Conservation (phyloP, 2,113 vertebrate genomes). For the Ifrita kowaldi region DNA sequence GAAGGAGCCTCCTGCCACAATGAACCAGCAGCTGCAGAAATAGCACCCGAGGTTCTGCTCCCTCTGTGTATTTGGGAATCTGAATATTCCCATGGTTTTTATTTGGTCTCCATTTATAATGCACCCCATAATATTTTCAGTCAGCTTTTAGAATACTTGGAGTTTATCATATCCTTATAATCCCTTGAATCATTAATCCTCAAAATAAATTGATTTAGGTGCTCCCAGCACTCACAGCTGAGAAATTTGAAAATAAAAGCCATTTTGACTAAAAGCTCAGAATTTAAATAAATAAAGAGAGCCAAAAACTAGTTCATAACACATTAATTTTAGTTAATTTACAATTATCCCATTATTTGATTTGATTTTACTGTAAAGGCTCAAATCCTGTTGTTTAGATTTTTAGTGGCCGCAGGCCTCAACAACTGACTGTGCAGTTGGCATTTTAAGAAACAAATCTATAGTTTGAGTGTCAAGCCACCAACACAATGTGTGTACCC, state of each 20-base stretch:
- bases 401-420: background rate
- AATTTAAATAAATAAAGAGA: background rate
- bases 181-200: background rate
- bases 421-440: background rate
- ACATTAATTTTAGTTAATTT: background rate
- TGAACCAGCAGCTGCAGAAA: background rate
- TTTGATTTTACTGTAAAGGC: background rate
- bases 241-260: background rate
- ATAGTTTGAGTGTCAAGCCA: background rate
- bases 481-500: background rate
- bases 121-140: background rate
- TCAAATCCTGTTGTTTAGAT: background rate
- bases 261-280: background rate
- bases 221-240: background rate
- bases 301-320: background rate
- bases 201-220: background rate
- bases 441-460: background rate
- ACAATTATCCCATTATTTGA: background rate
- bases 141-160: background rate
- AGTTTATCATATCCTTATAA: background rate
- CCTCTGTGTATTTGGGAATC: background rate
- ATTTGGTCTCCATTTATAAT: background rate
- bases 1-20: background rate
- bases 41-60: background rate
- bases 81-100: background rate